phyloP scores from a whole-genome alignment of 2,888 invertebrate species.

The Drosophila cyrtoloma region DNA sequence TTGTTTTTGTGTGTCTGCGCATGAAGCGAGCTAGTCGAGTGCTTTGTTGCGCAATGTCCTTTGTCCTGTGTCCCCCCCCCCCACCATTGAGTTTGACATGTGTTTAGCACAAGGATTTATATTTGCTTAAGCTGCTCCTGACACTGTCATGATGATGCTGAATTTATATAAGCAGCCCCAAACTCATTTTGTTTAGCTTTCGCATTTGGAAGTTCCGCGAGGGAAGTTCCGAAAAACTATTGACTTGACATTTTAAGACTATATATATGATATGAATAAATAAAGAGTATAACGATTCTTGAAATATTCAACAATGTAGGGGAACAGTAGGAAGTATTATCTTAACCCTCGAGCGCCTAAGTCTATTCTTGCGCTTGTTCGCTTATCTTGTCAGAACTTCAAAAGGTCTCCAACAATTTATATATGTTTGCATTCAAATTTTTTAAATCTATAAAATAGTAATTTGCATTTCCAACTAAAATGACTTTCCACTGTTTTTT shows the following conservation, averaged over 20 bases:
- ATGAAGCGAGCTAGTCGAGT: constrained; percentile 60
- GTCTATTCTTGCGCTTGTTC: neutral
- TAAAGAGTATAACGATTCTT: no score
- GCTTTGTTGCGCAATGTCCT: constrained; percentile 73
- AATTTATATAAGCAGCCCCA: constrained; percentile 66
- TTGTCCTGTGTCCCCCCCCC: constrained; percentile 50
- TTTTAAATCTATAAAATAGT: neutral
- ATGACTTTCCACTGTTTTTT: neutral
- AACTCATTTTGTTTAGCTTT: constrained; percentile 16
- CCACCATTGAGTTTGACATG: constrained; percentile 42
- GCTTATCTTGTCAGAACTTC: neutral
- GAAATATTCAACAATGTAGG: no score
- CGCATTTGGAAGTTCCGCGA: constrained; percentile 33
- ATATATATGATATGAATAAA: neutral
- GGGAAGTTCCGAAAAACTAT: constrained; percentile 10
- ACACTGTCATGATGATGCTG: constrained; percentile 73
- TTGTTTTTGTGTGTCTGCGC: constrained; percentile 78
- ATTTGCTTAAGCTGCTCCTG: constrained; percentile 78
- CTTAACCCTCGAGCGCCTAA: neutral
- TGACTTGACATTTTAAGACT: no score
- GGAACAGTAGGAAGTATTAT: neutral
- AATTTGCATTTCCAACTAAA: no score
- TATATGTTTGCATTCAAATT: no score
- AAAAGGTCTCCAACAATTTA: neutral
- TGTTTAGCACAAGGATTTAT: constrained; percentile 66